These are phyloP conservation scores for Drosophila basisetae DNA, from an alignment of 2,888 invertebrate species.

Conservation along the genomic window DNA sequence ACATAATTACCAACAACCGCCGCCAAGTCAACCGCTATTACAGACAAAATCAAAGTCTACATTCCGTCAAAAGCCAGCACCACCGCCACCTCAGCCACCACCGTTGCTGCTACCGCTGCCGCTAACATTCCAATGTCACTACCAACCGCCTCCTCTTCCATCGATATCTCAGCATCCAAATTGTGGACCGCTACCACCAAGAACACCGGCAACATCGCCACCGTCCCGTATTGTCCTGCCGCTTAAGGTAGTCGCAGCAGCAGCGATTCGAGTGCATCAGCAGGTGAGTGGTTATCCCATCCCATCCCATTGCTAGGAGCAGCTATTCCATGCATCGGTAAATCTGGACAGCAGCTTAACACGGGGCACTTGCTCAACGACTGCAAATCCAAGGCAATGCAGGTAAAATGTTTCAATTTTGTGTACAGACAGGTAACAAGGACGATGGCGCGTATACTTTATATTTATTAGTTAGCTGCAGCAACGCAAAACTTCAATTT, in stretches of 20 bases:
- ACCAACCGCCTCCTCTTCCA: slow-evolving; percentile 20
- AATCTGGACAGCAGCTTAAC: slow-evolving; percentile 30
- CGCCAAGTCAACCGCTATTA: background rate
- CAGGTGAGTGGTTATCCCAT: slow-evolving; percentile 73
- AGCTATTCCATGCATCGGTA: background rate
- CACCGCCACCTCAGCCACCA: slow-evolving; percentile 69
- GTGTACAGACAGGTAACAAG: slow-evolving; percentile 38
- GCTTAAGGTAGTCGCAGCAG: slow-evolving; percentile 64
- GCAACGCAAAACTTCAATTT: slow-evolving; percentile 73
- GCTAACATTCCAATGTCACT: slow-evolving; percentile 41
- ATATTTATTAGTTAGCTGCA: slow-evolving; percentile 76
- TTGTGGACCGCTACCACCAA: slow-evolving; percentile 8
- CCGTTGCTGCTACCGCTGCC: slow-evolving; percentile 56
- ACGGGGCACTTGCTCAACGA: slow-evolving; percentile 45
- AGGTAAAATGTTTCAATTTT: slow-evolving; percentile 65
- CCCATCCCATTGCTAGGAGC: background rate
- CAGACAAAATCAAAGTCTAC: slow-evolving; percentile 20
- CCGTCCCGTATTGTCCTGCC: slow-evolving; percentile 55
- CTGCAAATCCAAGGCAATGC: slow-evolving; percentile 45
- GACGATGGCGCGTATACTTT: slow-evolving; percentile 66
- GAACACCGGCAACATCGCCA: slow-evolving; percentile 5
- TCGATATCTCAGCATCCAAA: slow-evolving; percentile 2
- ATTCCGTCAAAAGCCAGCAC: slow-evolving; percentile 49
- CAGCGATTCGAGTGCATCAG: slow-evolving; percentile 74
- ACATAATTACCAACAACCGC: slow-evolving; percentile 12